Conservation (phyloP, 2,113 vertebrate genomes). For the Myiozetetes cayanensis region DNA sequence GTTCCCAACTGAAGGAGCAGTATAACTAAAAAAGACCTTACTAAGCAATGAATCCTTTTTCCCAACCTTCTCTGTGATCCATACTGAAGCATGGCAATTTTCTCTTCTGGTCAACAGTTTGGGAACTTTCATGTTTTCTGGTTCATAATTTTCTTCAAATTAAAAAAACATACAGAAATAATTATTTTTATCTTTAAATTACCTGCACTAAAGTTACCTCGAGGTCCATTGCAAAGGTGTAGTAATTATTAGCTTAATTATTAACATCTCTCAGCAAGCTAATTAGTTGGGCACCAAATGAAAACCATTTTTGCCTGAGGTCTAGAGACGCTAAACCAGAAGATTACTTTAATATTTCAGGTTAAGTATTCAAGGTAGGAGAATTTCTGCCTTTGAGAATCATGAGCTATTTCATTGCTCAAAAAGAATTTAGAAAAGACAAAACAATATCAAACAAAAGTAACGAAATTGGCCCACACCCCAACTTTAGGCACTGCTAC, state of each 20-base stretch:
- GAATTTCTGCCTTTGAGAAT: not conserved
- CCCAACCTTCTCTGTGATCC: not conserved
- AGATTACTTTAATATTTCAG: not conserved
- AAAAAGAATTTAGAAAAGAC: not conserved
- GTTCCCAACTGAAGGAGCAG: not conserved
- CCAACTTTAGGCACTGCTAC: not conserved
- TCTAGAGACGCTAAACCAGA: not conserved
- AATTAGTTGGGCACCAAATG: not conserved
- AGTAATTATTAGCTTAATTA: slow-evolving; percentile 40
- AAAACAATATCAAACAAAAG: not conserved
- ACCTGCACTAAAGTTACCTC: not conserved
- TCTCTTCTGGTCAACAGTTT: not conserved
- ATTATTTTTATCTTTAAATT: not conserved
- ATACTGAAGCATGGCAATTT: not conserved
- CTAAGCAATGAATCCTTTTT: not conserved
- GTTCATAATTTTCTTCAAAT: not conserved
- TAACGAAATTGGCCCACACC: not conserved
- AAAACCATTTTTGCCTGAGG: not conserved
- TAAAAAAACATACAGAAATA: not conserved
- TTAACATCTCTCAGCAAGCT: slow-evolving; percentile 1
- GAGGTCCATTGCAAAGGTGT: slow-evolving; percentile 10
- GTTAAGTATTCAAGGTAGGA: not conserved
- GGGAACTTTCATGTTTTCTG: not conserved
- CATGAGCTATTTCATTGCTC: not conserved
- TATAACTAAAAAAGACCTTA: not conserved